phyloP scores from a whole-genome alignment of 2,113 vertebrate genomes.

The Spea multiplicata region DNA sequence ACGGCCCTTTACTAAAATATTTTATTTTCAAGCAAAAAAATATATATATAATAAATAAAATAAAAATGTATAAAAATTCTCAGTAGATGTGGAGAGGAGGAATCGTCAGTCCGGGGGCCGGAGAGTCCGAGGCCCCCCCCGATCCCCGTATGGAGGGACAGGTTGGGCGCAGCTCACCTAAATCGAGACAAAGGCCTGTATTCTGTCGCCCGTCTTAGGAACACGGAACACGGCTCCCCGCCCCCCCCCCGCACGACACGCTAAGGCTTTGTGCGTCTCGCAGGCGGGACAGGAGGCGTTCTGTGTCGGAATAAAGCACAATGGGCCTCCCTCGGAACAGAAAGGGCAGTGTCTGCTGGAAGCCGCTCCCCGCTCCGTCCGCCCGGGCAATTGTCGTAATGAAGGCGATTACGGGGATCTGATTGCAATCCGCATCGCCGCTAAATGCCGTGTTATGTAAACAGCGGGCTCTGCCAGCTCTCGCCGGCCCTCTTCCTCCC shows the following conservation, averaged over 20 bases:
- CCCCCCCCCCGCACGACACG: slow-evolving; percentile 30
- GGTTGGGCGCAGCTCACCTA: background rate
- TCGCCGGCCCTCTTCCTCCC: slow-evolving; percentile 34
- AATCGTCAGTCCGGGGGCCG: no score
- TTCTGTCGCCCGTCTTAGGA: background rate
- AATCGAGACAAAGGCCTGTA: background rate
- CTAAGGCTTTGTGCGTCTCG: slow-evolving; percentile 21
- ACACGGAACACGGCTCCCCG: slow-evolving; percentile 8
- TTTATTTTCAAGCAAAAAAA: no score
- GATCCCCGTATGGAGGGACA: background rate
- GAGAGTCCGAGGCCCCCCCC: background rate
- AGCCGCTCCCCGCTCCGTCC: slow-evolving; percentile 20
- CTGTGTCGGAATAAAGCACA: slow-evolving; percentile 42
- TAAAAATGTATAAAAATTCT: no score
- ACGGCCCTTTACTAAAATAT: no score
- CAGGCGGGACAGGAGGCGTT: slow-evolving; percentile 36
- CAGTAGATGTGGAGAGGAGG: no score
- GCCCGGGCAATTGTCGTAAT: slow-evolving; percentile 46
- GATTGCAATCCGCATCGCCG: slow-evolving; percentile 44
- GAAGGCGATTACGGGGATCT: slow-evolving; percentile 46
- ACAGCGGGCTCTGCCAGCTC: slow-evolving; percentile 33
- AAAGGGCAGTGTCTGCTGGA: slow-evolving; percentile 39
- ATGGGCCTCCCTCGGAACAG: slow-evolving; percentile 39
- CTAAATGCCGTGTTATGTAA: slow-evolving; percentile 48
- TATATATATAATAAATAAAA: no score